Evolutionary conservation across 1,140 invertebrate species (phyloP).

Genomic region (Drosophila miranda): DNA sequence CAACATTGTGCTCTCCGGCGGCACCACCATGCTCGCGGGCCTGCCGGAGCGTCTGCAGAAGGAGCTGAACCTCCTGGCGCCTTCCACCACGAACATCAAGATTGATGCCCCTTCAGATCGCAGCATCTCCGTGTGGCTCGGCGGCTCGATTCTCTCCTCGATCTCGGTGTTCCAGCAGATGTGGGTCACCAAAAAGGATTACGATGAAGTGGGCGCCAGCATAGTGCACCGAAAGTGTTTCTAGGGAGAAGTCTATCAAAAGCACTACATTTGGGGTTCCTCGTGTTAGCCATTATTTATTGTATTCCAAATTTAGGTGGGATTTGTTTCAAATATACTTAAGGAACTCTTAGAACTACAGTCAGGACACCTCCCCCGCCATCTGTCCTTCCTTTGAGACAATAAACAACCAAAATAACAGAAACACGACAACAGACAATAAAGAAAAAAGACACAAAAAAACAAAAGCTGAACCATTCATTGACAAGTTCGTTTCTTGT

Average conservation of each 20-base stretch:
- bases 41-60: constrained; percentile 94
- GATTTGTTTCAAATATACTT: no score
- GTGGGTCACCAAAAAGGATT: constrained; percentile 97
- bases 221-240: constrained; percentile 97
- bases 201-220: constrained; percentile 95
- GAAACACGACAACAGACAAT: no score
- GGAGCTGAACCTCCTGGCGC: constrained; percentile 92
- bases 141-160: constrained; percentile 92
- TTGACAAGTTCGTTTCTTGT: no score
- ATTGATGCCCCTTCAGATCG: constrained; percentile 95
- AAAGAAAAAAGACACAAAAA: no score
- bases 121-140: constrained; percentile 95
- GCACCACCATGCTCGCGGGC: constrained; percentile 89
- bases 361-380: no score
- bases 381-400: no score
- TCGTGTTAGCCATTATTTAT: no score
- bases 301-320: no score
- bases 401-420: no score
- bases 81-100: constrained; percentile 95
- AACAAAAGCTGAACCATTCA: no score
- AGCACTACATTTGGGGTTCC: no score
- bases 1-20: constrained; percentile 94
- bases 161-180: constrained; percentile 95
- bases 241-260: constrained; percentile 84
- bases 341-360: no score